Base-by-base conservation (phyloP, 2,888 invertebrate genomes). In the Ennomos fuscantarius region DNA sequence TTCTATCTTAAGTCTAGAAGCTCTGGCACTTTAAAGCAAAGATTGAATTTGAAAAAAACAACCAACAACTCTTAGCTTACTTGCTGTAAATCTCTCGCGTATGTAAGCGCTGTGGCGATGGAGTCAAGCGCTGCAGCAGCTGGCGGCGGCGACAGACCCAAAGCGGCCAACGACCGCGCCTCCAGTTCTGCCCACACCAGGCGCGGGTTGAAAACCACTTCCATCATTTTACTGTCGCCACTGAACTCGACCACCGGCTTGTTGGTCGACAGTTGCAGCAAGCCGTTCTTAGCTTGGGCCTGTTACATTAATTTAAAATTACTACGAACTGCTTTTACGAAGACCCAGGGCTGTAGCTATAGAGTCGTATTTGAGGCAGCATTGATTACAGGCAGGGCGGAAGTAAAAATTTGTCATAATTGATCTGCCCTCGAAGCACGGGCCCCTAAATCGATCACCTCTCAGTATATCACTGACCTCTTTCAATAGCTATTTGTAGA, bases 81-180 rank as follows among this genome's bases (percentile, higher is more conserved):
- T 94, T 99, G 98, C 79, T 99, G 98, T 52, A 99, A 89, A 2
- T 96, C 94, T 48, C 97, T 95, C 0, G 99, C 99, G 73, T 97
- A 96, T 46, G 94, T 94, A 83, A 97, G 94, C 77, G 97, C 97
- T 72, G 95, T 95, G 68, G 96, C 94, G 0, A 97, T 97, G 53
- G 95, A 93, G 10, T 94, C 94, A 0, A 75, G 69, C 53, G 65
- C 56, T 0, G 95, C 94, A 33, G 96, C 93, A 49, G 98, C 95
- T 60, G 95, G 94, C 9, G 95, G 93, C 0, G 98, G 95, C 36
- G 98, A 93, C 79, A 96, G 95, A 1, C 96, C 98, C 61, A 98
- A 93, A 39, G 97, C 95, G 47, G 96, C 94, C 45, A 99, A 93
- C 71, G 98, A 96, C 2, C 98, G 94, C 8, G 98, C 97, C 87